Evolutionary conservation across 2,797 vertebrate species (phyloP).

Genomic region (Sebastes baramenuke): DNA sequence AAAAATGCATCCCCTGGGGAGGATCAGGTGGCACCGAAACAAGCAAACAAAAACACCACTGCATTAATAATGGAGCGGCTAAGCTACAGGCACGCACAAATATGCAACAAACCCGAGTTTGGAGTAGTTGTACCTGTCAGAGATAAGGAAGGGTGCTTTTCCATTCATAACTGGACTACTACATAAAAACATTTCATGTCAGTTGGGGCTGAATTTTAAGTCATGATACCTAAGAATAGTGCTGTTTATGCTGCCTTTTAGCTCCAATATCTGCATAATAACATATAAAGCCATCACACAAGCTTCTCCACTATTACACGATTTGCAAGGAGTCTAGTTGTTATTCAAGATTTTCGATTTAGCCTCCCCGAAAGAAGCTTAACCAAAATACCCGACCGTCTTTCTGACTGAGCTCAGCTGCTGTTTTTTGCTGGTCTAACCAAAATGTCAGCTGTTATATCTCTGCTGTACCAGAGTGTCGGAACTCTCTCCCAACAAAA

Average conservation of each 20-base stretch:
- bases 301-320: background rate
- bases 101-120: background rate
- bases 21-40: slow-evolving; percentile 74
- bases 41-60: slow-evolving; percentile 76
- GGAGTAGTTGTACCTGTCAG: slow-evolving; percentile 22
- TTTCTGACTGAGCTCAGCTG: slow-evolving; percentile 8
- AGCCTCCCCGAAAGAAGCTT: slow-evolving; percentile 38
- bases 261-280: background rate
- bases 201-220: background rate
- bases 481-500: slow-evolving; percentile 24
- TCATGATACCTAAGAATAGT: background rate
- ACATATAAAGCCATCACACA: background rate
- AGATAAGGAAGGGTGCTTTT: background rate
- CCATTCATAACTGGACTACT: background rate
- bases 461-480: slow-evolving; percentile 19
- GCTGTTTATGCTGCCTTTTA: background rate
- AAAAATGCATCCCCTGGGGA: slow-evolving; percentile 75
- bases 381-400: slow-evolving; percentile 26
- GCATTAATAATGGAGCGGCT: slow-evolving; percentile 76
- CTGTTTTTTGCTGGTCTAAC: slow-evolving; percentile 33
- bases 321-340: slow-evolving; percentile 6
- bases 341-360: slow-evolving; percentile 16
- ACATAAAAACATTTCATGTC: background rate
- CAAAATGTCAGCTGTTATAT: slow-evolving; percentile 32
- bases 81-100: slow-evolving; percentile 21